A percentile compares a stretch with the other conserved stretches of the same genome.
phyloP scores from a whole-genome alignment of 2,888 invertebrate genomes.

The Clostera curtula region DNA sequence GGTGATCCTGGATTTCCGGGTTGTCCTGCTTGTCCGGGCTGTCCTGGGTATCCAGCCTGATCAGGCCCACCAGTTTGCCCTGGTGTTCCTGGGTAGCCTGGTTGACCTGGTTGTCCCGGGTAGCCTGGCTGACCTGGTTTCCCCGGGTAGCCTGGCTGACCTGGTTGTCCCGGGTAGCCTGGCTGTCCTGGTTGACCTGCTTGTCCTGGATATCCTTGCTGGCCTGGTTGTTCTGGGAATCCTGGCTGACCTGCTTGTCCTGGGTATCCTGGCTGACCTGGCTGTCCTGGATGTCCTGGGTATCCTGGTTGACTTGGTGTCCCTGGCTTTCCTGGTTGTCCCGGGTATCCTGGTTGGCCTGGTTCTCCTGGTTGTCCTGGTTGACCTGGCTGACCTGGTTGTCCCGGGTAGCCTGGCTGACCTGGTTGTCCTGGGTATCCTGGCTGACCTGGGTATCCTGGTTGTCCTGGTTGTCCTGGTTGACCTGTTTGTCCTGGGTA shows the following conservation, averaged over 20 bases:
- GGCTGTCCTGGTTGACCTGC: constrained; percentile 6
- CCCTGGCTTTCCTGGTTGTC: constrained; percentile 4
- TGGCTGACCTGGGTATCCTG: constrained; percentile 5
- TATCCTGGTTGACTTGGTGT: constrained; percentile 3
- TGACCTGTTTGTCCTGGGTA: constrained; percentile 19
- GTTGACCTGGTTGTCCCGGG: constrained; percentile 5
- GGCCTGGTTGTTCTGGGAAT: constrained; percentile 3
- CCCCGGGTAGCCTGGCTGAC: constrained; percentile 4
- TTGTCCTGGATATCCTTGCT: constrained; percentile 3
- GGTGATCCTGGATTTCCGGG: constrained; percentile 20
- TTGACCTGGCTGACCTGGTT: constrained; percentile 20
- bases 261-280: constrained; percentile 5
- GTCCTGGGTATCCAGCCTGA: constrained; percentile 2
- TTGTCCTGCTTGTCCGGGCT: constrained; percentile 4
- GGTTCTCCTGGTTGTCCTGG: constrained; percentile 12
- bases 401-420: constrained; percentile 12
- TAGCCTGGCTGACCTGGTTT: constrained; percentile 5
- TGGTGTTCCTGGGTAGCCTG: constrained; percentile 3
- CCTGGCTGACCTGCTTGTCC: constrained; percentile 4
- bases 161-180: constrained; percentile 6
- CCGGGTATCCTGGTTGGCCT: constrained; percentile 2
- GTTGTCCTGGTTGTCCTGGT: constrained; percentile 12
- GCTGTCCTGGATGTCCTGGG: constrained; percentile 1
- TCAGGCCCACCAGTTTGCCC: constrained; percentile 4
- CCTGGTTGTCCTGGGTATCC: constrained; percentile 6